Evolutionary conservation across 2,888 invertebrate species (phyloP).

Genomic region (Epinotia nisella): DNA sequence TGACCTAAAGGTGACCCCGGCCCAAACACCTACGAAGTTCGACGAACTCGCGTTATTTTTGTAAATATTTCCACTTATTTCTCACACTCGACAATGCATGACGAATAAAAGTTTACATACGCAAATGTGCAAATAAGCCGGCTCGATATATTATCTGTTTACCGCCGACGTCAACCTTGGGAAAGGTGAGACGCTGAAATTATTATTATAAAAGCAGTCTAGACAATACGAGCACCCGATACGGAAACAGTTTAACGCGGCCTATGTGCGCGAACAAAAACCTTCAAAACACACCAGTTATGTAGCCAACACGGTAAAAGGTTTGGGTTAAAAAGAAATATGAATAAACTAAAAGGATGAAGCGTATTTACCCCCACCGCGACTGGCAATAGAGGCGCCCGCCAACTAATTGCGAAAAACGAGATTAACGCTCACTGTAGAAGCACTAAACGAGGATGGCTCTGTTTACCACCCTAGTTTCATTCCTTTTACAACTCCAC

Average conservation of each 20-base stretch:
- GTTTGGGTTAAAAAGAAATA: constrained; percentile 62
- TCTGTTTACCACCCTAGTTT: constrained; percentile 71
- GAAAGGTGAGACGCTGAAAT: constrained; percentile 36
- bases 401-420: constrained; percentile 80
- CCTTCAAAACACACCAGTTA: constrained; percentile 53
- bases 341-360: constrained; percentile 65
- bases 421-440: constrained; percentile 78
- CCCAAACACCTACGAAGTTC: constrained; percentile 62
- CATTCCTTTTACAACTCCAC: constrained; percentile 74
- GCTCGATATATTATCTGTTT: constrained; percentile 32
- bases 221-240: constrained; percentile 39
- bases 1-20: constrained; percentile 78
- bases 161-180: constrained; percentile 37
- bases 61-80: constrained; percentile 53
- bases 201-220: constrained; percentile 47
- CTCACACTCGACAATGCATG: constrained; percentile 34
- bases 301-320: constrained; percentile 58
- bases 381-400: constrained; percentile 70
- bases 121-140: constrained; percentile 42
- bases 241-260: constrained; percentile 26
- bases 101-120: constrained; percentile 34
- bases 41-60: constrained; percentile 66
- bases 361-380: constrained; percentile 66
- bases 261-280: constrained; percentile 51
- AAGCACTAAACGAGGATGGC: constrained; percentile 73